These are phyloP conservation scores for Dasyornis broadbenti DNA, from an alignment of 2,113 vertebrate species.

Conservation along the genomic window DNA sequence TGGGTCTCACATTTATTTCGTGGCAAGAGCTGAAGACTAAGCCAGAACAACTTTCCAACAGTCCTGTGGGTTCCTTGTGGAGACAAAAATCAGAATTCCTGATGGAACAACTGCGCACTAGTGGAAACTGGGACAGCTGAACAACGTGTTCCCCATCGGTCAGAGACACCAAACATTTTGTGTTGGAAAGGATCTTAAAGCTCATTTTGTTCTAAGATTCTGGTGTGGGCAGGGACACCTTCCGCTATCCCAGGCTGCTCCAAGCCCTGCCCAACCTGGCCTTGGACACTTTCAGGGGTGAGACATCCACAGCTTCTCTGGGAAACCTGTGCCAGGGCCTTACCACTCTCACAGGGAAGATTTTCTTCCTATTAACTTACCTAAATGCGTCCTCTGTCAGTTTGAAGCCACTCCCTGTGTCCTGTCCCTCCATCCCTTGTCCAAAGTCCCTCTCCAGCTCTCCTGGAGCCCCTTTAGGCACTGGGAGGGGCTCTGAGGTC, in stretches of 20 bases:
- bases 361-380: not conserved
- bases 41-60: not conserved
- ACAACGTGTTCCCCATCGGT: rapidly evolving
- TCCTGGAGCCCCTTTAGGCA: not conserved
- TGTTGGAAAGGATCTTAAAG: not conserved
- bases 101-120: not conserved
- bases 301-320: not conserved
- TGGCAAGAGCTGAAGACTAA: not conserved
- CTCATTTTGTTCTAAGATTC: not conserved
- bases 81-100: not conserved
- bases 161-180: not conserved
- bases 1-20: not conserved
- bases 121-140: not conserved
- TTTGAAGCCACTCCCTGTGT: rapidly evolving
- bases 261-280: rapidly evolving
- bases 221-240: not conserved
- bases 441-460: not conserved
- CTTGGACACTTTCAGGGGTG: not conserved
- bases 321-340: rapidly evolving
- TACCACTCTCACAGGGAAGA: rapidly evolving
- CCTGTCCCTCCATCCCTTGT: rapidly evolving
- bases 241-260: not conserved
- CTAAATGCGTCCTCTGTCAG: not conserved
- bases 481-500: rapidly evolving
- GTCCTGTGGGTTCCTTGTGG: not conserved